These are phyloP conservation scores for Labroides dimidiatus DNA, from an alignment of 2,797 vertebrate genomes.

Conservation along the genomic window DNA sequence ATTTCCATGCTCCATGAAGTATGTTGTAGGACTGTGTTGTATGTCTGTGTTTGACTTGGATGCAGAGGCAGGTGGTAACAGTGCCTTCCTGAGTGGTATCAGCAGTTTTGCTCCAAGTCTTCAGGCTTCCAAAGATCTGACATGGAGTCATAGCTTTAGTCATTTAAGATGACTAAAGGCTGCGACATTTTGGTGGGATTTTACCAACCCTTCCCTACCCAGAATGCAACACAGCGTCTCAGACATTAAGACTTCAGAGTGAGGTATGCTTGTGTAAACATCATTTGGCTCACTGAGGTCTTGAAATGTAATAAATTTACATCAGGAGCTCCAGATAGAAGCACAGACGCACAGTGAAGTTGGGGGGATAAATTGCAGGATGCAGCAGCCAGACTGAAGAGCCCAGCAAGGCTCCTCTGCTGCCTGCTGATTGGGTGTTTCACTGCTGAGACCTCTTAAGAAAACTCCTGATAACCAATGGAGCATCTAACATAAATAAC, in stretches of 20 bases:
- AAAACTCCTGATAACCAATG: conserved; percentile 70
- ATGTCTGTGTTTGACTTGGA: conserved; percentile 62
- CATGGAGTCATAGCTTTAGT: conserved; percentile 48
- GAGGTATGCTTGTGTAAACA: conserved; percentile 92
- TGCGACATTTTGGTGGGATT: conserved; percentile 79
- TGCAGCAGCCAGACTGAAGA: conserved; percentile 48
- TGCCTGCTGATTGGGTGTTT: conserved; percentile 61
- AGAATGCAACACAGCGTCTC: conserved; percentile 63
- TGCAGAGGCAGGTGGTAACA: conserved; percentile 44
- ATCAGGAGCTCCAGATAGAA: conserved; percentile 83
- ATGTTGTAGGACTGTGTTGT: conserved; percentile 36
- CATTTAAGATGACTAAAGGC: conserved; percentile 84
- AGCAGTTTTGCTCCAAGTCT: conserved; percentile 75
- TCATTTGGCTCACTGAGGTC: conserved; percentile 79
- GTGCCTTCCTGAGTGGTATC: conserved; percentile 77
- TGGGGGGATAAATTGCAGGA: conserved; percentile 52
- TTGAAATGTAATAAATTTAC: conserved; percentile 84
- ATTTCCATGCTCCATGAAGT: conserved; percentile 40
- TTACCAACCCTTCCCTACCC: conserved; percentile 69
- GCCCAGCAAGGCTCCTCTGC: conserved; percentile 43
- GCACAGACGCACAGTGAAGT: conserved; percentile 48
- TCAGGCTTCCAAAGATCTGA: conserved; percentile 75
- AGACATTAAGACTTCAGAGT: conserved; percentile 54
- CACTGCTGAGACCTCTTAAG: conserved; percentile 61
- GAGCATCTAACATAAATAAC: conserved; percentile 67